A percentile compares a stretch with the other conserved stretches of the same genome.
Evolutionary conservation across 2,113 vertebrate genomes (phyloP).

Genomic region (Psettodes erumei): DNA sequence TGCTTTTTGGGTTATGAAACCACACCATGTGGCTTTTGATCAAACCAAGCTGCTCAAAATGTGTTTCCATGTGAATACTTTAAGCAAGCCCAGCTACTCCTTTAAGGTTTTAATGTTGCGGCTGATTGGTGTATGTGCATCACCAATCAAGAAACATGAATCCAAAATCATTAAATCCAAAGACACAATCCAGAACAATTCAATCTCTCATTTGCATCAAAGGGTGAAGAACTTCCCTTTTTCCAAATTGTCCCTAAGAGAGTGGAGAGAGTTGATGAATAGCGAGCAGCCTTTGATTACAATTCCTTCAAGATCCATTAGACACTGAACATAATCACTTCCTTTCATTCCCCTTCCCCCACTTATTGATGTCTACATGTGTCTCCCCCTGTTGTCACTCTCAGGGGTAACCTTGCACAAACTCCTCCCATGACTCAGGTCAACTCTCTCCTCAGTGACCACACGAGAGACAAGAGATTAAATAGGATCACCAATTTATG

Average conservation of each 20-base stretch:
- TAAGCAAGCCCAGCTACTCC: slow-evolving; percentile 18
- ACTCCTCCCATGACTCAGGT: slow-evolving; percentile 28
- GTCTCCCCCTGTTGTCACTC: slow-evolving; percentile 48
- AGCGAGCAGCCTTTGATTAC: slow-evolving; percentile 65
- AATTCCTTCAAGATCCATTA: slow-evolving; percentile 67
- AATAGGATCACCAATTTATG: slow-evolving; percentile 67
- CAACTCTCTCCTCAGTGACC: slow-evolving; percentile 9
- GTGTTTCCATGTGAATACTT: slow-evolving; percentile 10
- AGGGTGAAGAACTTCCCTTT: slow-evolving; percentile 43
- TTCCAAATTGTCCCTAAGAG: slow-evolving; percentile 57
- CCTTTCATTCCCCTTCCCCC: slow-evolving; percentile 49
- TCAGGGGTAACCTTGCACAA: slow-evolving; percentile 52
- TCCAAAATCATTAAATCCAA: slow-evolving; percentile 28
- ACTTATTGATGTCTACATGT: slow-evolving; percentile 59
- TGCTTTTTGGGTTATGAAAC: slow-evolving; percentile 27
- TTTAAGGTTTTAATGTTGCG: neutral
- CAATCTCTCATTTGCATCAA: slow-evolving; percentile 41
- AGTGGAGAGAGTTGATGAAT: slow-evolving; percentile 53
- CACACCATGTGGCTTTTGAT: slow-evolving; percentile 35
- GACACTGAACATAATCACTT: slow-evolving; percentile 65
- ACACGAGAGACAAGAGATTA: slow-evolving; percentile 66
- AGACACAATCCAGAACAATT: slow-evolving; percentile 30
- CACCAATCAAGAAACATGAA: slow-evolving; percentile 16
- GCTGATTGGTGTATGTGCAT: neutral
- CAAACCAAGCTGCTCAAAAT: slow-evolving; percentile 5